Base-by-base conservation (phyloP, 1,140 invertebrate species). In the Luehdorfia chinensis region DNA sequence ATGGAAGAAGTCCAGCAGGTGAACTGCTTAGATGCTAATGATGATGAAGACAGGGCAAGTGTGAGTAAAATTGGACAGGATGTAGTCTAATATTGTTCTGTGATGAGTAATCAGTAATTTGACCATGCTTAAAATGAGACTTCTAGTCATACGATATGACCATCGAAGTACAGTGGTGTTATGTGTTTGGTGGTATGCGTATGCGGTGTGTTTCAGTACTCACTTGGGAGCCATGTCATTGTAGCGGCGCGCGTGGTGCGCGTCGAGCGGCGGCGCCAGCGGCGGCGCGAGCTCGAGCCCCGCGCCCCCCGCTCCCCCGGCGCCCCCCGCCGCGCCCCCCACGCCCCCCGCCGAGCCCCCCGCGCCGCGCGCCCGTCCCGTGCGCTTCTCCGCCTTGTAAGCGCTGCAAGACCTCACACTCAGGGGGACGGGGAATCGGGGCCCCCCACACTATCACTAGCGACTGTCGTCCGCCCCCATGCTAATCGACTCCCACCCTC, bases 251-350 rank as follows among this genome's bases (percentile, higher is more conserved):
- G 64, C 88, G 87, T 77, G 87, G 67, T 62, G 78, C 66, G 61
- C 70, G 72, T 75, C 88, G 67, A 73, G 75, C 74, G 83, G 73
- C 62, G 86, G 64, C 65, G 84, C 76, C 64, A 77, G 68, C 11
- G 64, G 56, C 53, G 64, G 66, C 57, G 46, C 52, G 37, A 51
- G 51, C 37, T 27, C 49, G 19, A 37, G 39, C 52, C 46, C 49
- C 49, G 31, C 36, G 47, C 34, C 53, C 36, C 36, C 57, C 13
- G 50, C 47, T n/a, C 59, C 45, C 50, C 36, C 19, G 52, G 30
- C 53, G 58, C 50, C 78, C 32, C 32, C 66, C 64, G 43, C 69
- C 64, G 43, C 69, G 65, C 67, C 53, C 73, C 53, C 50, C 74
- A 56, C 11, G 76, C 39, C 25, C 47, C 70, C 66, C 47, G 66